phyloP scores from a whole-genome alignment of 1,140 invertebrate species.

The Brachionus koreanus region DNA sequence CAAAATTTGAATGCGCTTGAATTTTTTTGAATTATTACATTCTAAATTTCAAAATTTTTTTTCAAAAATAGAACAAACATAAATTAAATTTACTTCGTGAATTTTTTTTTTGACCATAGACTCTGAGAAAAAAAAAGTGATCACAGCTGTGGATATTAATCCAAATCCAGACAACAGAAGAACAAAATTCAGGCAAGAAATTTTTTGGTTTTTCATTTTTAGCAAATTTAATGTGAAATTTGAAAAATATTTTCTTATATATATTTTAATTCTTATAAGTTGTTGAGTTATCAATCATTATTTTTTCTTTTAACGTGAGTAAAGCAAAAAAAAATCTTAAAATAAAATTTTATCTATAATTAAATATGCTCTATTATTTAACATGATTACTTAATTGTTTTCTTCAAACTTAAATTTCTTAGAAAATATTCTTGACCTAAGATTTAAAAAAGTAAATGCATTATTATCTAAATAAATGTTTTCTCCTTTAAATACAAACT shows the following conservation, averaged over 20 bases:
- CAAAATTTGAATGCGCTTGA: constrained; percentile 27
- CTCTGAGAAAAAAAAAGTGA: background rate
- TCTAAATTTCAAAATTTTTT: constrained; percentile 28
- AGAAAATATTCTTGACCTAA: background rate
- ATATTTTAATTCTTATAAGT: background rate
- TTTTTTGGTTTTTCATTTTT: background rate
- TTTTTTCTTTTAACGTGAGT: background rate
- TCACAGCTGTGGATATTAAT: background rate
- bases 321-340: background rate
- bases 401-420: background rate
- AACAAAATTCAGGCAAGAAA: background rate
- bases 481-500: background rate
- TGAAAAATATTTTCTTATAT: background rate
- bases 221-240: background rate
- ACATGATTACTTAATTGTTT: background rate
- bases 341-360: background rate
- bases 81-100: background rate
- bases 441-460: background rate
- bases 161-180: background rate
- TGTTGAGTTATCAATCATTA: background rate
- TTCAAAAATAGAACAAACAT: background rate
- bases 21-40: background rate
- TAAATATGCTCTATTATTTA: background rate
- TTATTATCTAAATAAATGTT: background rate
- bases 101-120: background rate